phyloP scores from a whole-genome alignment of 2,797 vertebrate genomes.

The Thripadectes ignobilis region DNA sequence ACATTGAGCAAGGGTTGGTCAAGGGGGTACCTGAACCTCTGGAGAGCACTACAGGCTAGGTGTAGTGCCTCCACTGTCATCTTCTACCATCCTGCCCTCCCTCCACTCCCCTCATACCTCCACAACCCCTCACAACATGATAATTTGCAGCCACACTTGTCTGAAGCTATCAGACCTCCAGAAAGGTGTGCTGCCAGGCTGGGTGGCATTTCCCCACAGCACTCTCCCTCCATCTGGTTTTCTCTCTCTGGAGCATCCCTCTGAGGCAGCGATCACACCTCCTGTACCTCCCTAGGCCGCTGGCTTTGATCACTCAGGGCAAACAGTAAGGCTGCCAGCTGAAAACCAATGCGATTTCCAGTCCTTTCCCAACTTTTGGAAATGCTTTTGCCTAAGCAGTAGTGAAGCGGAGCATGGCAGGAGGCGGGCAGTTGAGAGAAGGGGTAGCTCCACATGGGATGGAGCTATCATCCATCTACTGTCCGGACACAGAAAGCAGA shows the following conservation, averaged over 20 bases:
- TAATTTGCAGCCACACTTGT: neutral
- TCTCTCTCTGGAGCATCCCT: neutral
- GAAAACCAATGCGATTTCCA: neutral
- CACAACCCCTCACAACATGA: neutral
- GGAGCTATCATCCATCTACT: neutral
- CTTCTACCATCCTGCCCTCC: neutral
- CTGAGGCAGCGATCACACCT: neutral
- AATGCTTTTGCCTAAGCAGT: neutral
- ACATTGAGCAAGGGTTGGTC: fast-evolving
- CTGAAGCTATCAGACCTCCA: neutral
- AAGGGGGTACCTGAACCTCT: neutral
- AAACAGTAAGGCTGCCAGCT: neutral
- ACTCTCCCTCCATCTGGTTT: neutral
- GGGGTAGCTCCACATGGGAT: fast-evolving
- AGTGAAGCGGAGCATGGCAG: neutral
- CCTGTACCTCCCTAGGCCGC: neutral
- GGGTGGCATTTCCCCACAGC: neutral
- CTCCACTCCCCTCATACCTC: neutral
- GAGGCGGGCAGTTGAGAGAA: fast-evolving
- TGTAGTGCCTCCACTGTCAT: neutral
- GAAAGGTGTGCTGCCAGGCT: neutral
- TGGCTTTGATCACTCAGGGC: neutral
- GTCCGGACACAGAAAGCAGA: neutral
- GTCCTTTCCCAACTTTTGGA: neutral
- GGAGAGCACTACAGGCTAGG: neutral